Base-by-base conservation (phyloP, 2,888 invertebrate genomes). In the Protophormia terraenovae region DNA sequence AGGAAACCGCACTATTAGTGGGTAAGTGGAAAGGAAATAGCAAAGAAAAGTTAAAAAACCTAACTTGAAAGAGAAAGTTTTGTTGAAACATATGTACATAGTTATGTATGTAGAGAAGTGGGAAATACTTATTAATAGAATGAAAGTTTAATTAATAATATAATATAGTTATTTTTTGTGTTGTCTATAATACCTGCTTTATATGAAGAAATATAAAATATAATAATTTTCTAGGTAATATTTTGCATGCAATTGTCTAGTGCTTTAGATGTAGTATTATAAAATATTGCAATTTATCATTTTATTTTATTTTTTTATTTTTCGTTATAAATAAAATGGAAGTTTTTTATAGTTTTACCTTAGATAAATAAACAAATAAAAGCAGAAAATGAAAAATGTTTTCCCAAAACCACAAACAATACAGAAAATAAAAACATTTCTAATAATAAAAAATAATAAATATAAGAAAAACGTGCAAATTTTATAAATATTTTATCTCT, bases 61-160 rank as follows among this genome's bases (percentile, higher is more conserved):
- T 53, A 47, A 32, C 4, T n/a, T 50, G 50, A 84, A 84, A 84
- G 79, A 84, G 84, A 84, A 84, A 84, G 84, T 84, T 69, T 24
- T 14, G 19, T 16, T 60, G 27, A 19, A 19, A 60, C 38, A 19
- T 19, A 53, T 7, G 10, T 2, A 10, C 10, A 3, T 2, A 24
- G 22, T n/a, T n/a, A n/a, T n/a, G n/a, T n/a, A n/a, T n/a, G n/a
- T n/a, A 24, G 47, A 50, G 24, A 10, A 62, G 8, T 45, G 67
- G 47, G 14, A 80, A 64, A 60, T 47, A 41, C 50, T 27, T 38
- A 69, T 84, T 73, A 67, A 81, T 81, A 81, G 81, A 84, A 84
- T 84, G 84, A 84, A 84, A 84, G 84, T 81, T 84, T 72, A 77
- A 66, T 80, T 77, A 58, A 75, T 75, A 24, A 69, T 67, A 35